Percentiles rank a stretch among this genome's conserved stretches.
These are phyloP conservation scores for Corythornis madagascariensis DNA, from an alignment of 2,113 vertebrate genomes.

Conservation along the genomic window DNA sequence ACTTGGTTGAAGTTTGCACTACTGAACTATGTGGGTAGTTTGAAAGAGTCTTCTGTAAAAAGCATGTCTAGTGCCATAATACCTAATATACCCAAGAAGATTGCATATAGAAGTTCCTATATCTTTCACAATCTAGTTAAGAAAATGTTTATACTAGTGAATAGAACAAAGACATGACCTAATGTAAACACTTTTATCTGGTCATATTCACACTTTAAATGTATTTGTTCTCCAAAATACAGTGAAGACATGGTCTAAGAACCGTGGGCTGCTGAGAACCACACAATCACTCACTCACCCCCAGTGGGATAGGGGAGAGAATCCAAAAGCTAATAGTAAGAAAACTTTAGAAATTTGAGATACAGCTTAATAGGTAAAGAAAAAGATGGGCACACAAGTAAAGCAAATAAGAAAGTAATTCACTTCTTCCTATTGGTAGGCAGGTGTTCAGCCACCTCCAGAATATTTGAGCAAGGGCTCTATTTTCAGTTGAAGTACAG, in stretches of 20 bases:
- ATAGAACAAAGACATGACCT: background rate
- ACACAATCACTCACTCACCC: background rate
- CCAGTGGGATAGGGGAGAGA: background rate
- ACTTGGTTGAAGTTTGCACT: background rate
- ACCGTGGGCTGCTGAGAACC: background rate
- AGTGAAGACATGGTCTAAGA: background rate
- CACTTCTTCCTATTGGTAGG: background rate
- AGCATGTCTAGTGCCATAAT: background rate
- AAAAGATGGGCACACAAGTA: background rate
- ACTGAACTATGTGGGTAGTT: background rate
- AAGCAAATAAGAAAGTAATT: background rate
- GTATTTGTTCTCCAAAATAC: background rate
- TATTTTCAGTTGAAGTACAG: background rate
- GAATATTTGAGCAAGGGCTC: background rate
- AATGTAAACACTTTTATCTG: background rate
- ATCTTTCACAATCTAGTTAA: background rate
- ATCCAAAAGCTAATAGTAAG: background rate
- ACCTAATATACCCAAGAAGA: background rate
- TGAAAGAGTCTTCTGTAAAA: background rate
- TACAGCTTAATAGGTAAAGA: background rate
- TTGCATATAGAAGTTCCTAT: background rate
- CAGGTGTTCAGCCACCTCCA: background rate
- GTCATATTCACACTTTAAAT: background rate
- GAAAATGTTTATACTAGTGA: accelerated
- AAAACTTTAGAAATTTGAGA: background rate